Evolutionary conservation across 2,797 vertebrate genomes (phyloP), one percentile per base, ranked within the genome.

Genomic region (Sebastes flavidus): DNA sequence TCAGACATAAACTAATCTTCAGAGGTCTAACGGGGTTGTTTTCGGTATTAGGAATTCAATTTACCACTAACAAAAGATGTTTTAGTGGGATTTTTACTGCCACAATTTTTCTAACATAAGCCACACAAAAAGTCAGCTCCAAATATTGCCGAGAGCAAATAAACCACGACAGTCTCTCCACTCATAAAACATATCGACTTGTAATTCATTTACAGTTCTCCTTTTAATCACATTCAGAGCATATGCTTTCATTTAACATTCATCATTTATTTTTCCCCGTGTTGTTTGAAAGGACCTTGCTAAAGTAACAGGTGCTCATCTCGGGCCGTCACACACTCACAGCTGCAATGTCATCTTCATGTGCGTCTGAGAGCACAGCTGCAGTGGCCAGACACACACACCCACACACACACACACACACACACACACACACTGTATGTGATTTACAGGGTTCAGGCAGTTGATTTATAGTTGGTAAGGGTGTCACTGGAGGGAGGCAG

Each of bases 401-500:
- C 52, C 42, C 72, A 61, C 58, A 70, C 49, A 68, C 56, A 70
- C 20, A 18, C 10, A 58, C 63, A 71, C 52, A 54, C 72, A 58
- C 58, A 46, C 49, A 69, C 63, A 63, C 52, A 80, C 52, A 30
- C 75, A 62, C 68, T 27, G n/a, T 54, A 59, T 80, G 77, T 92
- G 94, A 95, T 93, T 92, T 92, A 92, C 91, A 90, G 79, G 75
- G 85, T 81, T 92, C 85, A 82, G 85, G 65, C 78, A 80, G 82
- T 87, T 95, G 94, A 96, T 95, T 95, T 95, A 95, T 95, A 82
- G 91, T 88, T 73, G 73, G 84, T 88, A 83, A 93, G 86, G 91
- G 90, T 89, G 91, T 87, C 90, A 89, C 78, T 72, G 87, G 80
- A 82, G 86, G 88, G 81, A 91, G 80, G 87, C 77, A 78, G 85